phyloP scores from a whole-genome alignment of 2,113 vertebrate species.

The Pluvianellus socialis region DNA sequence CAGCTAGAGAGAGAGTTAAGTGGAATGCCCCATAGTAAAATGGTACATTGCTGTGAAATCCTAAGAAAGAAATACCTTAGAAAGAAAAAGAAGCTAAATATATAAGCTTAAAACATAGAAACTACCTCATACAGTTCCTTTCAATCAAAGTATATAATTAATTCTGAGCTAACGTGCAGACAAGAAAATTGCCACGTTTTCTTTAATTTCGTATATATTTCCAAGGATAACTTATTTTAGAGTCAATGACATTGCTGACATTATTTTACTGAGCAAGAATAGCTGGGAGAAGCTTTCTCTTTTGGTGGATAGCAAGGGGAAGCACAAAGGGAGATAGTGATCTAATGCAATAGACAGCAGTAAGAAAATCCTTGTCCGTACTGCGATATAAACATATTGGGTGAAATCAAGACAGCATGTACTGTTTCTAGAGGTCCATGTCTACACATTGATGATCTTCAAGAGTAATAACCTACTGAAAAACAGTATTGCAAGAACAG shows the following conservation, averaged over 20 bases:
- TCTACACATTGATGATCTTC: not conserved
- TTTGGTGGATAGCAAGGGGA: not conserved
- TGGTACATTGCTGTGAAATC: not conserved
- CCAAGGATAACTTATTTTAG: not conserved
- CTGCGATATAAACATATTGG: not conserved
- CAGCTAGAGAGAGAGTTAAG: not conserved
- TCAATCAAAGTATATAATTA: not conserved
- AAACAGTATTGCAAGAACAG: not conserved
- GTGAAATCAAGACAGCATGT: not conserved
- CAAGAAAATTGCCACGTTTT: not conserved
- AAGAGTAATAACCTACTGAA: not conserved
- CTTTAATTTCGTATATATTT: not conserved
- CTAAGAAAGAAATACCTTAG: not conserved
- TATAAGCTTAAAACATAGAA: not conserved
- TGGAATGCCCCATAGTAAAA: not conserved
- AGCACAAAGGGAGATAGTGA: not conserved
- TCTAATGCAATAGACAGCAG: not conserved
- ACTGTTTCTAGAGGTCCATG: not conserved
- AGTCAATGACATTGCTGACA: not conserved
- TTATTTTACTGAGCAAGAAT: not conserved
- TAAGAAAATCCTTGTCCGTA: rapidly evolving
- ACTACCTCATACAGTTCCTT: not conserved
- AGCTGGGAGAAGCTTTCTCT: not conserved
- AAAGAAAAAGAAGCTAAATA: not conserved
- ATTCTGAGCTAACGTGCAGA: not conserved